These are phyloP conservation scores for Telmatochromis bifrenatus DNA, from an alignment of 2,113 vertebrate species.

Conservation along the genomic window DNA sequence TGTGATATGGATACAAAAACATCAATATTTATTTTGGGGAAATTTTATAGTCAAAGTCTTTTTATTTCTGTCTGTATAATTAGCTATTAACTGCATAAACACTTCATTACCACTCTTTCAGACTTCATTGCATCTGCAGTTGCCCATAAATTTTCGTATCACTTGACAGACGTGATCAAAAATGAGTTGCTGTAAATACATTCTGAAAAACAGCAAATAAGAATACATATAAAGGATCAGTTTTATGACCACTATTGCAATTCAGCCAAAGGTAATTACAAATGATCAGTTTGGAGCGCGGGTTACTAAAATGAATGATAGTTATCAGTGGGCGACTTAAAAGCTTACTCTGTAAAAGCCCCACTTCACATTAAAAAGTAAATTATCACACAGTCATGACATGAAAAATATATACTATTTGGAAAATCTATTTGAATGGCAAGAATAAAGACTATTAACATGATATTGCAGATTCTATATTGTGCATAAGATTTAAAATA, in stretches of 20 bases:
- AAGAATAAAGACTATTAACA: background rate
- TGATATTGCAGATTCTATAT: background rate
- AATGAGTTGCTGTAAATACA: background rate
- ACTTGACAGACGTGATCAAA: background rate
- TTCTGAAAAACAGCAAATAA: background rate
- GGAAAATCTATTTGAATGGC: background rate
- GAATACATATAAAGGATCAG: background rate
- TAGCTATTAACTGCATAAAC: background rate
- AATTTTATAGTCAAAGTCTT: background rate
- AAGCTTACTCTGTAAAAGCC: background rate
- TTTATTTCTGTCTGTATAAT: background rate
- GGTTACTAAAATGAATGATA: background rate
- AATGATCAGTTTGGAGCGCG: background rate
- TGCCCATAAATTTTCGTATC: background rate
- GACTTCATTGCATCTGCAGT: background rate
- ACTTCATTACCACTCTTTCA: background rate
- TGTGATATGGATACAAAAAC: background rate
- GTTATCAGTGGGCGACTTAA: background rate
- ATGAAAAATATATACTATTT: background rate
- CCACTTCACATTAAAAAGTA: background rate
- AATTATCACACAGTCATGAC: background rate
- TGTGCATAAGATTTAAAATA: background rate
- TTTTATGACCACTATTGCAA: background rate
- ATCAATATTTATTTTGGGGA: background rate
- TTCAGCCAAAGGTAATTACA: background rate